Percentiles rank a stretch among this genome's conserved stretches.
These are phyloP conservation scores for Atlantisia rogersi DNA, from an alignment of 2,113 vertebrate genomes.

Conservation along the genomic window DNA sequence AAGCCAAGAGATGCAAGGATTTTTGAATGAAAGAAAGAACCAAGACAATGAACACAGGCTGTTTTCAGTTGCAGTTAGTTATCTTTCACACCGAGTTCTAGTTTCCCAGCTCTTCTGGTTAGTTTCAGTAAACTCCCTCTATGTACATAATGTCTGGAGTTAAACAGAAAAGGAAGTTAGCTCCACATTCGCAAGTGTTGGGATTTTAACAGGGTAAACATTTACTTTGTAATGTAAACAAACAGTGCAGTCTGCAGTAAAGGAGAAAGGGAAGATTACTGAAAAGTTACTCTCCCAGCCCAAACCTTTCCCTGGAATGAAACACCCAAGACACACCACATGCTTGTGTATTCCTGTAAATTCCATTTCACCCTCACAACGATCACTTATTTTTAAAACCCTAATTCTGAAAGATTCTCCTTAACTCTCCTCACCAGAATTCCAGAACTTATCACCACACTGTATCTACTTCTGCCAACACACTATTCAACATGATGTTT, in stretches of 20 bases:
- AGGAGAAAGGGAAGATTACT: background rate
- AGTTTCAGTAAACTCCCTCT: background rate
- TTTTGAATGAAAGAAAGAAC: slow-evolving; percentile 32
- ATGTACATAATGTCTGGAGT: background rate
- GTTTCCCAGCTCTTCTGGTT: background rate
- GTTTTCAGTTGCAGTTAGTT: background rate
- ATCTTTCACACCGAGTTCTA: background rate
- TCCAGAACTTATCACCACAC: background rate
- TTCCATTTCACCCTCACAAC: background rate
- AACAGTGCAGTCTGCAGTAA: background rate
- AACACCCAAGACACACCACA: background rate
- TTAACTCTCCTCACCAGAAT: background rate
- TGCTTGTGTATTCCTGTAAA: background rate
- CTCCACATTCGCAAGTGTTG: background rate
- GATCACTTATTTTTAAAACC: background rate
- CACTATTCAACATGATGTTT: fast-evolving
- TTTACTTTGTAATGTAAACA: background rate
- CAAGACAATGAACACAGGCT: background rate
- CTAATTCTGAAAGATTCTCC: background rate
- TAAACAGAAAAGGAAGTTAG: background rate
- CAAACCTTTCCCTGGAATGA: background rate
- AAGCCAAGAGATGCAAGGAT: slow-evolving; percentile 39
- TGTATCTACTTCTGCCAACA: background rate
- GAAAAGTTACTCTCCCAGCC: background rate
- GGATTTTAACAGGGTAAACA: background rate